Percentiles rank a stretch among this genome's conserved stretches.
phyloP scores from a whole-genome alignment of 2,113 vertebrate species.

The Gadus chalcogrammus region DNA sequence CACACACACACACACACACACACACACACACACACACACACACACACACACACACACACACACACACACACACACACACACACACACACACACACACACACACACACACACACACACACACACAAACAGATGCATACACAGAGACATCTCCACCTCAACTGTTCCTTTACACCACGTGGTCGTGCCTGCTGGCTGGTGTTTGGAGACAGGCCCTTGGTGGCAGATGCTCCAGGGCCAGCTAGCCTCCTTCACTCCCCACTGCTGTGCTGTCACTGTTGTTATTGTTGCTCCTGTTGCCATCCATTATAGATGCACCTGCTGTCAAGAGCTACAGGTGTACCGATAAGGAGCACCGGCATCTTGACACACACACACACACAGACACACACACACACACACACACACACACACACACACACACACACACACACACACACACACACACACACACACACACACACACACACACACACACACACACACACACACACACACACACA shows the following conservation, averaged over 20 bases:
- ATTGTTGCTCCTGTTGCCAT: conserved; percentile 19
- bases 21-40: too few relatives aligned
- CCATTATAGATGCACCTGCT: conserved; percentile 25
- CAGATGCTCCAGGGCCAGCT: not conserved
- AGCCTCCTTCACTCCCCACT: conserved; percentile 10
- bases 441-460: not conserved
- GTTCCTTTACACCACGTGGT: too few relatives aligned
- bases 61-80: not conserved
- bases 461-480: not conserved
- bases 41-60: not conserved
- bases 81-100: not conserved
- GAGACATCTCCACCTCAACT: too few relatives aligned
- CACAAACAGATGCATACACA: not conserved
- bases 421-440: not conserved
- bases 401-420: not conserved
- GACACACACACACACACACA: too few relatives aligned
- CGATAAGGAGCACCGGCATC: conserved; percentile 5
- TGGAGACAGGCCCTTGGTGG: not conserved
- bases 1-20: too few relatives aligned
- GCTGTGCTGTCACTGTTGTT: conserved; percentile 5
- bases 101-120: not conserved
- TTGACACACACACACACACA: not conserved
- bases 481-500: too few relatives aligned
- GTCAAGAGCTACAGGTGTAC: conserved; percentile 20
- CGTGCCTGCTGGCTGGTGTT: conserved; percentile 2